Evolutionary conservation across 1,140 invertebrate species (phyloP).

Genomic region (Bombyx mori): ASM3026992v2 NC_085107.1:2716001-2716500

Average conservation of each 20-base stretch:
- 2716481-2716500: too few relatives aligned
- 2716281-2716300: conserved; percentile 92
- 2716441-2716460: too few relatives aligned
- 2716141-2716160: not conserved
- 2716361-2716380: not conserved
- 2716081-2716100: not conserved
- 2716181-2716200: conserved; percentile 98
- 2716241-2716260: conserved; percentile 92
- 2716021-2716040: conserved; percentile 94
- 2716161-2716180: conserved; percentile 79
- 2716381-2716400: not conserved
- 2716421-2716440: too few relatives aligned
- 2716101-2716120: not conserved
- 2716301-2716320: not conserved
- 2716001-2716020: conserved; percentile 95
- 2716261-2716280: conserved; percentile 91
- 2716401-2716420: too few relatives aligned
- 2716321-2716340: too few relatives aligned
- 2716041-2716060: conserved; percentile 90
- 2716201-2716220: conserved; percentile 92
- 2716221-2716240: conserved; percentile 96
- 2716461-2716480: too few relatives aligned
- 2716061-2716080: conserved; percentile 29
- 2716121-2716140: not conserved
- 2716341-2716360: not conserved